These are phyloP conservation scores for Thinocorus orbignyianus DNA, from an alignment of 2,113 vertebrate genomes.

Conservation along the genomic window DNA sequence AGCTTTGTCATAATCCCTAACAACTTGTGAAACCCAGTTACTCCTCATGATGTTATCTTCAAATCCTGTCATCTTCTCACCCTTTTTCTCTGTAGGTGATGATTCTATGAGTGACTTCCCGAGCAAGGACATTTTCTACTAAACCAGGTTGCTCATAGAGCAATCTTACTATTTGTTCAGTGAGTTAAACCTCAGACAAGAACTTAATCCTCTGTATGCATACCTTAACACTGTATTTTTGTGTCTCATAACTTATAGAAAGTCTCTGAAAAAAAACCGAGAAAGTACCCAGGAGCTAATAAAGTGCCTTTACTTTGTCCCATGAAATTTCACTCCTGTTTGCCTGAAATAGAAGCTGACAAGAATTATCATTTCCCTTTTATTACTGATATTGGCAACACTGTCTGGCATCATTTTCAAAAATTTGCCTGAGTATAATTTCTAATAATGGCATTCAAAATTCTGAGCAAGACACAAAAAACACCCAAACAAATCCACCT, in stretches of 20 bases:
- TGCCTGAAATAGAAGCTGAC: not conserved
- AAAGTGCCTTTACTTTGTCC: not conserved
- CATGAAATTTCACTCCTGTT: not conserved
- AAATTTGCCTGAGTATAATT: not conserved
- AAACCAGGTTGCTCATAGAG: not conserved
- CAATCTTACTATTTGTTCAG: not conserved
- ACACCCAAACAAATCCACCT: too few species aligned
- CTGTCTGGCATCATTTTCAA: rapidly evolving
- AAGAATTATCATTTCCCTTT: not conserved
- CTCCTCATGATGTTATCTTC: rapidly evolving
- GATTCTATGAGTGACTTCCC: not conserved
- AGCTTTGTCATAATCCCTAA: not conserved
- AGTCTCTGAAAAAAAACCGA: not conserved
- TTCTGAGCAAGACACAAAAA: not conserved
- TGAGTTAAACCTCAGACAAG: not conserved
- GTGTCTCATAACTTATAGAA: not conserved
- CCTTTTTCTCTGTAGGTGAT: not conserved
- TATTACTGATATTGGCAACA: not conserved
- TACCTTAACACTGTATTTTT: not conserved
- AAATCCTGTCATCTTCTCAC: not conserved
- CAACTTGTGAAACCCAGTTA: not conserved
- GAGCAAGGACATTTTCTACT: not conserved
- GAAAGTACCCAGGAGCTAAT: not conserved
- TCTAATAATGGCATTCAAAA: not conserved
- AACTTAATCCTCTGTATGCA: not conserved